phyloP scores from a whole-genome alignment of 2,888 invertebrate genomes.

The Drosophila lacicola region DNA sequence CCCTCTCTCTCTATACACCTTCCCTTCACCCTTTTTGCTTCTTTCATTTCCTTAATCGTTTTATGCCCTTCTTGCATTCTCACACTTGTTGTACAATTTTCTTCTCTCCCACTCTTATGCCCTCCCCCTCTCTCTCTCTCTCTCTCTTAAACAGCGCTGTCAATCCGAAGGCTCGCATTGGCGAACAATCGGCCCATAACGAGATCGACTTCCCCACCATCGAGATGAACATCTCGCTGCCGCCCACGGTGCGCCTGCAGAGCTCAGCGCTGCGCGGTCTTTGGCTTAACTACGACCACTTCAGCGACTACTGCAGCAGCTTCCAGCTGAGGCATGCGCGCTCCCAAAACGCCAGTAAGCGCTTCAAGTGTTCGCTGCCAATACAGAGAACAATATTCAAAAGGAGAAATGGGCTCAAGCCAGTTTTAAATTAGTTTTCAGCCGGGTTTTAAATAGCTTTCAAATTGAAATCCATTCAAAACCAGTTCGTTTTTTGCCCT shows the following conservation, averaged over 20 bases:
- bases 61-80: too few relatives aligned
- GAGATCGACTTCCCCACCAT: constrained; percentile 85
- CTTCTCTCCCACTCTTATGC: not conserved
- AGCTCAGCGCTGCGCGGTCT: constrained; percentile 85
- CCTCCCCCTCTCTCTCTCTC: not conserved
- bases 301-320: constrained; percentile 86
- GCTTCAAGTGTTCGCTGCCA: not conserved
- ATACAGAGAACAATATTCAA: too few relatives aligned
- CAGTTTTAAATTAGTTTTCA: not conserved
- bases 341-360: constrained; percentile 74
- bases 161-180: constrained; percentile 82
- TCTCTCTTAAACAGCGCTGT: constrained; percentile 52
- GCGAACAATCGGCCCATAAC: constrained; percentile 81
- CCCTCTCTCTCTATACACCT: not conserved
- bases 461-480: too few relatives aligned
- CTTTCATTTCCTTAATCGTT: too few relatives aligned
- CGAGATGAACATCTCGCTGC: constrained; percentile 85
- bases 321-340: constrained; percentile 73
- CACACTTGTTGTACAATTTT: too few relatives aligned
- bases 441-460: not conserved
- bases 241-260: constrained; percentile 84
- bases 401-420: not conserved
- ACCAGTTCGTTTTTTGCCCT: not conserved
- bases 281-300: constrained; percentile 86
- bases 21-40: not conserved